A percentile compares a stretch with the other conserved stretches of the same genome.
phyloP scores from a whole-genome alignment of 2,797 vertebrate species.

The Urosaurus nigricauda region DNA sequence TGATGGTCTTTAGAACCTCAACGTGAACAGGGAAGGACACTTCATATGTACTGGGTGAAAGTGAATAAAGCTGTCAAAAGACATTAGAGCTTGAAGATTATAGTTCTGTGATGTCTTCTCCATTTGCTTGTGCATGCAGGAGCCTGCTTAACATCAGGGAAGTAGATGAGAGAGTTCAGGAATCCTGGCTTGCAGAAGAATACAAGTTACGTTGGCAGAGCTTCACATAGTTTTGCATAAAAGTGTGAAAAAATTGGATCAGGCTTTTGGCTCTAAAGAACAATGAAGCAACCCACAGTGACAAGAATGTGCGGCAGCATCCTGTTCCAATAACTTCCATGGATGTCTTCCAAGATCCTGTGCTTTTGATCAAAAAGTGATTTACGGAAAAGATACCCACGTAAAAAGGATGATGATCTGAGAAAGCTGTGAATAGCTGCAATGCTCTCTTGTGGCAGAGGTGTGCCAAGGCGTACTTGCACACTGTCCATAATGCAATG shows the following conservation, averaged over 20 bases:
- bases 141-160: slow-evolving; percentile 44
- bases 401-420: slow-evolving; percentile 33
- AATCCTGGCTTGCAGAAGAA: slow-evolving; percentile 36
- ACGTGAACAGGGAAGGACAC: slow-evolving; percentile 14
- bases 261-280: slow-evolving; percentile 40
- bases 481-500: background rate
- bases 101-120: slow-evolving; percentile 26
- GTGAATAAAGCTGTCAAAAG: slow-evolving; percentile 34
- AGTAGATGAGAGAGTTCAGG: slow-evolving; percentile 27
- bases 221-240: slow-evolving; percentile 52
- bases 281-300: slow-evolving; percentile 50
- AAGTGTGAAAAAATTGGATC: slow-evolving; percentile 50
- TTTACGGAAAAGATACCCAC: slow-evolving; percentile 41
- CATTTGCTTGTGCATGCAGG: slow-evolving; percentile 27
- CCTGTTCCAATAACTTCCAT: slow-evolving; percentile 46
- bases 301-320: slow-evolving; percentile 49
- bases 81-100: slow-evolving; percentile 1
- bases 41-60: slow-evolving; percentile 28
- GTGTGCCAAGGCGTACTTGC: slow-evolving; percentile 3
- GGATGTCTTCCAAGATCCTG: slow-evolving; percentile 46
- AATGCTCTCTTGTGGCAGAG: slow-evolving; percentile 39
- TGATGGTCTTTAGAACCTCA: background rate
- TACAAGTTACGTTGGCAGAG: slow-evolving; percentile 42
- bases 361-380: slow-evolving; percentile 47
- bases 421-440: slow-evolving; percentile 38